These are phyloP conservation scores for Pelvicachromis taeniatus DNA, from an alignment of 2,113 vertebrate genomes.

Conservation along the genomic window DNA sequence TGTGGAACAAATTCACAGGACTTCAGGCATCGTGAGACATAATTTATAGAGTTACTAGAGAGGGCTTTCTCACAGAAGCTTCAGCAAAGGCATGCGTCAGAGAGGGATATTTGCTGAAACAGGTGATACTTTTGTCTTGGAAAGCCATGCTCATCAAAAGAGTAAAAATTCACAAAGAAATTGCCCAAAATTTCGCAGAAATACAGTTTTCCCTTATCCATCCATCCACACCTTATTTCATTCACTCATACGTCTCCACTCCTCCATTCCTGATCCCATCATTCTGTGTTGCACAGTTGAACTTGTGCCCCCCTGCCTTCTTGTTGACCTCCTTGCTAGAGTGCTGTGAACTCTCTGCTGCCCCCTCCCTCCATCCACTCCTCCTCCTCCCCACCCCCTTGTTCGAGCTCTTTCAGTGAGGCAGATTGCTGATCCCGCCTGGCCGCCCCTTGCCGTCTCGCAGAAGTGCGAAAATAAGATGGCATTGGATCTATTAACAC, in stretches of 20 bases:
- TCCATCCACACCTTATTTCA: not conserved
- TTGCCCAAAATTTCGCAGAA: not conserved
- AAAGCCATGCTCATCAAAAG: not conserved
- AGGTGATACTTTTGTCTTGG: not conserved
- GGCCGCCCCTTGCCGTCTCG: conserved; percentile 78
- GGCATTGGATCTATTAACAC: conserved; percentile 87
- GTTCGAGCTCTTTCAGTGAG: conserved; percentile 59
- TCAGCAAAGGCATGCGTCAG: not conserved
- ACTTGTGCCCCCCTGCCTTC: conserved; percentile 81
- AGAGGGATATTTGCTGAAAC: rapidly evolving
- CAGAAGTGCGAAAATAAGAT: conserved; percentile 88
- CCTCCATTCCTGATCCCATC: not conserved
- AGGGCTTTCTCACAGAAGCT: not conserved
- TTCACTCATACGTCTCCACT: conserved; percentile 7
- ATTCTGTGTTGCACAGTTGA: conserved; percentile 52
- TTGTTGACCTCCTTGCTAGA: conserved; percentile 73
- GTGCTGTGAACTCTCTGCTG: conserved; percentile 50
- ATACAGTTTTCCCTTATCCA: not conserved
- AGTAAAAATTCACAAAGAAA: not conserved
- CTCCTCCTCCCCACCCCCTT: conserved; percentile 12
- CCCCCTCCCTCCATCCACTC: conserved; percentile 3
- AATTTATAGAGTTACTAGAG: not conserved
- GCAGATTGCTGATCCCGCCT: conserved; percentile 76
- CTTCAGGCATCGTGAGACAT: rapidly evolving
- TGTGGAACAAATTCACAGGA: not conserved